phyloP scores from a whole-genome alignment of 2,113 vertebrate species.

The Sula dactylatra region DNA sequence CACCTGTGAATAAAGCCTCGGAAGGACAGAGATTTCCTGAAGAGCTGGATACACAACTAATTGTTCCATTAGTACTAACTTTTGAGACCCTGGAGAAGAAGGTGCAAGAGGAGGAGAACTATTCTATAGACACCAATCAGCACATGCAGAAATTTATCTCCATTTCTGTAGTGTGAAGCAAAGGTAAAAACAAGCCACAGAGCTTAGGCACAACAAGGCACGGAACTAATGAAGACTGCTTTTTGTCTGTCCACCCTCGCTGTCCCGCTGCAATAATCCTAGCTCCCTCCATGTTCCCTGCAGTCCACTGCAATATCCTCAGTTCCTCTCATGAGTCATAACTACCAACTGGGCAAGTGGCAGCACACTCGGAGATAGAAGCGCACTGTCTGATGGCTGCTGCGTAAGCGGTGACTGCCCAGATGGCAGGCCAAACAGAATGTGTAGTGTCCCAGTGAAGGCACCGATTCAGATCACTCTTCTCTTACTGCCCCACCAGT shows the following conservation, averaged over 20 bases:
- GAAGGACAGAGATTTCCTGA: not conserved
- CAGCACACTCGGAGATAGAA: not conserved
- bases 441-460: not conserved
- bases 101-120: not conserved
- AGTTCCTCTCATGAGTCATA: not conserved
- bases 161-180: not conserved
- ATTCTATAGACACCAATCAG: not conserved
- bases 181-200: not conserved
- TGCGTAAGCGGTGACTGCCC: fast-evolving
- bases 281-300: not conserved
- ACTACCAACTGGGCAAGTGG: not conserved
- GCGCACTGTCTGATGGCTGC: not conserved
- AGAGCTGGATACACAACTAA: not conserved
- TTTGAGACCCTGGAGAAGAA: not conserved
- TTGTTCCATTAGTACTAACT: not conserved
- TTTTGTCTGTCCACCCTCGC: not conserved
- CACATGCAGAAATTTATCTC: not conserved
- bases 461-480: not conserved
- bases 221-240: not conserved
- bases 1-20: not conserved
- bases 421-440: not conserved
- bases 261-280: not conserved
- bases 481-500: not conserved
- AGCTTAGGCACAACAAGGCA: not conserved
- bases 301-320: not conserved